A percentile compares a stretch with the other conserved stretches of the same genome.
Conservation (phyloP, 35 echinoderm and acorn worm species). For the Nesometra sesokonis region DNA sequence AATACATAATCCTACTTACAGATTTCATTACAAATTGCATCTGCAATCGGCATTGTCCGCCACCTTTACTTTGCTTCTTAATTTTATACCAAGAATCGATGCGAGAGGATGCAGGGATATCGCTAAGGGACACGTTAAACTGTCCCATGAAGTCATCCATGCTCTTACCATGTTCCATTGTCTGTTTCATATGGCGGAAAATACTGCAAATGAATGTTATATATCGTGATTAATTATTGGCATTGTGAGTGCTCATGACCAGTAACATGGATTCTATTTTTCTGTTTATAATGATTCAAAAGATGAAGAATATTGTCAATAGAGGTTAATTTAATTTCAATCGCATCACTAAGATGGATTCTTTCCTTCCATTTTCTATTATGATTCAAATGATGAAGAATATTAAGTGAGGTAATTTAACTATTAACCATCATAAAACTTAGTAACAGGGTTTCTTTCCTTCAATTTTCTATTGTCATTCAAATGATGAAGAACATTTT, state of each 20-base stretch:
- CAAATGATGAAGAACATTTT: too few species aligned
- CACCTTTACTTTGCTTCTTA: slow-evolving; percentile 28
- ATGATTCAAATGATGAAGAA: too few species aligned
- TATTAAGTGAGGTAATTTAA: too few species aligned
- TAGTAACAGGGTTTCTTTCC: too few species aligned
- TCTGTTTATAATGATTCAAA: too few species aligned
- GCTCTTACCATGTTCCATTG: slow-evolving; percentile 42
- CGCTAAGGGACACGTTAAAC: slow-evolving; percentile 42
- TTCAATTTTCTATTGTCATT: too few species aligned
- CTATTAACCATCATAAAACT: too few species aligned
- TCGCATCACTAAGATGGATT: too few species aligned
- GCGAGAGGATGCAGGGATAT: slow-evolving; percentile 47
- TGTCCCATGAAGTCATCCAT: slow-evolving; percentile 84
- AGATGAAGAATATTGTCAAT: too few species aligned
- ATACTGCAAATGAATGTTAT: slow-evolving; percentile 24
- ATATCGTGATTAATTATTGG: neutral
- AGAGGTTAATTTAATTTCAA: too few species aligned
- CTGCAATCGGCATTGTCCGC: slow-evolving; percentile 55
- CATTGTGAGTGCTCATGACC: neutral
- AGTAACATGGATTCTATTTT: too few species aligned
- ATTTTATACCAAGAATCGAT: slow-evolving; percentile 74
- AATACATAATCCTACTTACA: slow-evolving; percentile 41
- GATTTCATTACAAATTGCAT: slow-evolving; percentile 66
- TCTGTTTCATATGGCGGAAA: slow-evolving; percentile 73
- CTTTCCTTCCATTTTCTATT: too few species aligned